phyloP scores from a whole-genome alignment of 1,140 invertebrate species.

The Rhizoglyphus robini region DNA sequence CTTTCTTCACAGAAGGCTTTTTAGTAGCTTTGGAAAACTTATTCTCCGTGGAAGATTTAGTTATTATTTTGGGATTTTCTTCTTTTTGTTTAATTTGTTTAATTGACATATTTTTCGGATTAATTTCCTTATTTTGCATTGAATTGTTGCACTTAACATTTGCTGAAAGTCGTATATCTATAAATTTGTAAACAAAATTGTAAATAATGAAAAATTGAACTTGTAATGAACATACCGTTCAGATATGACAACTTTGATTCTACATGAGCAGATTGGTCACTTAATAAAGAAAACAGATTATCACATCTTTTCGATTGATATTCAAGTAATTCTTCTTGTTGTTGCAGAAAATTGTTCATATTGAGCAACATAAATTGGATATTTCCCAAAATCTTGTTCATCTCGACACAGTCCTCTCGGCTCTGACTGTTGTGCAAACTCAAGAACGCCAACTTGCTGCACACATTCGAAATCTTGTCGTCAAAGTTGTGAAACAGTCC shows the following conservation, averaged over 20 bases:
- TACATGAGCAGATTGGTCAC: background rate
- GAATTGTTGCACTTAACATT: no score
- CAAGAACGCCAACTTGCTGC: constrained; percentile 7
- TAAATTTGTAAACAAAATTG: background rate
- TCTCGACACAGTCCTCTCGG: background rate
- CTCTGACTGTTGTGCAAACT: background rate
- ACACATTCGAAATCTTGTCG: background rate
- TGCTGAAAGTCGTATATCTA: no score
- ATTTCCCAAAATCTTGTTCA: background rate
- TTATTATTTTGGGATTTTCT: background rate
- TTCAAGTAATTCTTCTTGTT: constrained; percentile 7
- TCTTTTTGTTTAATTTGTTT: background rate
- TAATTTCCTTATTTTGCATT: no score
- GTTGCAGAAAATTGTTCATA: constrained; percentile 3
- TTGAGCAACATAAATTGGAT: constrained; percentile 9
- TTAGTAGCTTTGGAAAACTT: no score
- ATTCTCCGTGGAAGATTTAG: no score
- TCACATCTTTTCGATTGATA: background rate
- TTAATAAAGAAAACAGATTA: background rate
- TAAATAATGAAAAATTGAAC: background rate
- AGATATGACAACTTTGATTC: constrained; percentile 7
- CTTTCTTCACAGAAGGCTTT: background rate
- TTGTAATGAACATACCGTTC: background rate
- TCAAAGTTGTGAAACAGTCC: constrained; percentile 12
- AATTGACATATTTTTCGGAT: background rate